These are phyloP conservation scores for Hetaerina titia DNA, from an alignment of 2,888 invertebrate genomes.

Conservation along the genomic window DNA sequence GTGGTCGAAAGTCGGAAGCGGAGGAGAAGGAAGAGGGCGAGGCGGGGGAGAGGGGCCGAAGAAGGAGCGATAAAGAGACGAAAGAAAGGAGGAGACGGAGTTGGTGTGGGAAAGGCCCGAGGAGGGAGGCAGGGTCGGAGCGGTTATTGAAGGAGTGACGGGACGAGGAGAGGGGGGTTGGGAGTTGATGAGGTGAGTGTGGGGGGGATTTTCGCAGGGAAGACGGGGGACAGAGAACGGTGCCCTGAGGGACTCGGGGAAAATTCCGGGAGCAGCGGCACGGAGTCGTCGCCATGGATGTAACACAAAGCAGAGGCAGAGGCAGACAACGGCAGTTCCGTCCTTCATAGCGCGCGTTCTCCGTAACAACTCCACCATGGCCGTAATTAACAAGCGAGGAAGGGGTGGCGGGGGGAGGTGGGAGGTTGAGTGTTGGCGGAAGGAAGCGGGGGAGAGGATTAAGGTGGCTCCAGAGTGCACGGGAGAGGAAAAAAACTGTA, in stretches of 20 bases:
- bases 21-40: background rate
- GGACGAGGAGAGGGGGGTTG: background rate
- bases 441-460: background rate
- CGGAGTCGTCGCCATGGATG: background rate
- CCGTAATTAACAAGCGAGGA: background rate
- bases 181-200: background rate
- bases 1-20: background rate
- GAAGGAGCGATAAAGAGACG: conserved; percentile 13
- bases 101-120: too few relatives aligned
- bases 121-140: background rate
- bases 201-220: background rate
- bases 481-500: conserved; percentile 9
- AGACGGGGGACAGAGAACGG: background rate
- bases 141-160: background rate
- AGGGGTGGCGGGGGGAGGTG: background rate
- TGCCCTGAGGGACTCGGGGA: background rate
- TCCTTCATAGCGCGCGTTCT: background rate
- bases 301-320: background rate
- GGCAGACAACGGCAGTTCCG: background rate
- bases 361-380: conserved; percentile 22
- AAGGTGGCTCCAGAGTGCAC: background rate
- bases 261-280: background rate
- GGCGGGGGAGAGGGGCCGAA: background rate
- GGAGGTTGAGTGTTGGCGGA: background rate
- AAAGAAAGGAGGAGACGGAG: conserved; percentile 24